Percentiles rank a stretch among this genome's conserved stretches.
Conservation (phyloP, 2,113 vertebrate genomes). For the Phyllostomus hastatus region DNA sequence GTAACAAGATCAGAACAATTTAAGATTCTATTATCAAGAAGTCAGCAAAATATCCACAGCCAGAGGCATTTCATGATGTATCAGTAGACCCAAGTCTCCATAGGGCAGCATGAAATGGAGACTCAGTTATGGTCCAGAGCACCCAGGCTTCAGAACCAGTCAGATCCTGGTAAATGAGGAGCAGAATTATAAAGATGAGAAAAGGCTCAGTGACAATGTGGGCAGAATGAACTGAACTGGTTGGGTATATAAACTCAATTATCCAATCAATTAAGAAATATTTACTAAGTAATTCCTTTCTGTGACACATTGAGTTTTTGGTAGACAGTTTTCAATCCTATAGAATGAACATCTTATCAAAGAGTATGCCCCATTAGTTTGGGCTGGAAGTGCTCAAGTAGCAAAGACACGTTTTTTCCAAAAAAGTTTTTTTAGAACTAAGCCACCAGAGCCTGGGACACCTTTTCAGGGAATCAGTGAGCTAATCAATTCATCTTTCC, state of each 20-base stretch:
- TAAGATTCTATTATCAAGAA: slow-evolving; percentile 44
- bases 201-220: neutral
- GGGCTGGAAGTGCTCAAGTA: neutral
- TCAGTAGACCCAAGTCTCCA: neutral
- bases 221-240: neutral
- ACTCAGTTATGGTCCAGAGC: neutral
- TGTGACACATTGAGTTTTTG: neutral
- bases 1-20: slow-evolving; percentile 52
- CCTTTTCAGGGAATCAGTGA: neutral
- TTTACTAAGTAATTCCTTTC: neutral
- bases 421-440: neutral
- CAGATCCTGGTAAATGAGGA: neutral
- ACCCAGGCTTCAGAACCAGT: neutral
- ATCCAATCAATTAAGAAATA: neutral
- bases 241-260: neutral
- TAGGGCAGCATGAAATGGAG: neutral
- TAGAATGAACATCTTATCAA: neutral
- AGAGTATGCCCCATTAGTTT: neutral
- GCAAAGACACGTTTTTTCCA: neutral
- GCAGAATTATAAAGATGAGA: neutral
- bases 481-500: neutral
- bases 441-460: neutral
- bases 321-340: neutral
- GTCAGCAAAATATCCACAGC: slow-evolving; percentile 17
- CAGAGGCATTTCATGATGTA: neutral